Evolutionary conservation across 1,140 invertebrate genomes (phyloP).

Genomic region (Trissolcus basalis): DNA sequence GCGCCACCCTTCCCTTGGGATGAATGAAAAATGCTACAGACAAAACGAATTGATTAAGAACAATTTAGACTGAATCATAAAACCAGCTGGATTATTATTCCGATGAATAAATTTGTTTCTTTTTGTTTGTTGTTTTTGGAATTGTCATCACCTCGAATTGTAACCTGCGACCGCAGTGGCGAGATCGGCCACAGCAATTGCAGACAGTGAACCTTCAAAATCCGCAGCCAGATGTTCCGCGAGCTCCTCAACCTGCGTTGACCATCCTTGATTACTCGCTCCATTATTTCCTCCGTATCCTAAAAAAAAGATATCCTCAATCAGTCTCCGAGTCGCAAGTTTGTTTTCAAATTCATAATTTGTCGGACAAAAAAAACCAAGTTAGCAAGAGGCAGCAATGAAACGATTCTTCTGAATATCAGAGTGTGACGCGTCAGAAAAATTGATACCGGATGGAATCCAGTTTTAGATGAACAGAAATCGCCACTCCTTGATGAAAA

Average conservation of each 20-base stretch:
- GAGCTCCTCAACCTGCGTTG: conserved; percentile 78
- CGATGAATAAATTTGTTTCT: too few relatives aligned
- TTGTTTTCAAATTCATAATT: too few relatives aligned
- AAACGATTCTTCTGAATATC: too few relatives aligned
- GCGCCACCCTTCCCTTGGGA: conserved; percentile 63
- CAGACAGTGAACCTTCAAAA: conserved; percentile 86
- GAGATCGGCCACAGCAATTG: conserved; percentile 83
- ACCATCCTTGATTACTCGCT: conserved; percentile 69
- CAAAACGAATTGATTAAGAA: conserved; percentile 12
- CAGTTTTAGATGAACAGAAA: too few relatives aligned
- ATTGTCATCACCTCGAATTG: conserved; percentile 82
- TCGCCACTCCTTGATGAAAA: background rate
- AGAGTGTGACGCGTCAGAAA: too few relatives aligned
- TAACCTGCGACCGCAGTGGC: conserved; percentile 80
- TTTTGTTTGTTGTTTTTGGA: background rate
- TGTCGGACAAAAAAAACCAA: too few relatives aligned
- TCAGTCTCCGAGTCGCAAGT: too few relatives aligned
- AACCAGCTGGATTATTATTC: too few relatives aligned
- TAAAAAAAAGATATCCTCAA: too few relatives aligned
- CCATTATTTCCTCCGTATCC: conserved; percentile 69
- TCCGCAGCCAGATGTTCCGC: conserved; percentile 84
- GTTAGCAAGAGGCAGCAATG: too few relatives aligned
- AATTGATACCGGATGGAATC: too few relatives aligned
- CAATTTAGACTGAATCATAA: too few relatives aligned
- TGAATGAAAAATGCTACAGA: conserved; percentile 70